Evolutionary conservation across 2,113 vertebrate species (phyloP).

Genomic region (Periophthalmodon schlosseri): DNA sequence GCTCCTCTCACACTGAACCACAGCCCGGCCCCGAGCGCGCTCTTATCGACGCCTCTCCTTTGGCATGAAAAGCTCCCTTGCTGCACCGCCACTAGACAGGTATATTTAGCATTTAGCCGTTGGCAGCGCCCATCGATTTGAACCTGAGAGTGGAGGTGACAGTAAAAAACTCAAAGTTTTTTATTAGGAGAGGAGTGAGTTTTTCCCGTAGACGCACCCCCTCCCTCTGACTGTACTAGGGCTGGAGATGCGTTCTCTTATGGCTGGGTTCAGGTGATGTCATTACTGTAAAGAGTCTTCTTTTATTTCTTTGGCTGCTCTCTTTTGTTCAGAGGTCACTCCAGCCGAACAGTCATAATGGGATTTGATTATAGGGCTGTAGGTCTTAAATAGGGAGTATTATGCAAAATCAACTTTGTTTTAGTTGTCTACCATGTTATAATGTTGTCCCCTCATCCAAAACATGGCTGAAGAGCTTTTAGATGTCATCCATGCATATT

Average conservation of each 20-base stretch:
- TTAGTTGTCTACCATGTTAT: no score
- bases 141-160: conserved; percentile 39
- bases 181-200: conserved; percentile 27
- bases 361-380: no score
- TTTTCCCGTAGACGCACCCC: conserved; percentile 46
- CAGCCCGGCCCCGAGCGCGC: conserved; percentile 31
- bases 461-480: no score
- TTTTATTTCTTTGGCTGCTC: neutral
- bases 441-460: no score
- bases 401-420: no score
- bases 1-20: conserved; percentile 17
- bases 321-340: no score
- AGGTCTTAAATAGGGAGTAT: no score
- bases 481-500: no score
- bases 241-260: conserved; percentile 63
- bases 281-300: conserved; percentile 29
- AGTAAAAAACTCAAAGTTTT: conserved; percentile 1
- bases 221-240: no score
- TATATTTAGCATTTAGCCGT: conserved; percentile 64
- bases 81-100: conserved; percentile 19
- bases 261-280: conserved; percentile 65
- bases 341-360: no score
- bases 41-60: conserved; percentile 42
- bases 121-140: conserved; percentile 50
- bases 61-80: conserved; percentile 17